Conservation (phyloP, 2,113 vertebrate genomes). For the Phylloscopus trochiloides region DNA sequence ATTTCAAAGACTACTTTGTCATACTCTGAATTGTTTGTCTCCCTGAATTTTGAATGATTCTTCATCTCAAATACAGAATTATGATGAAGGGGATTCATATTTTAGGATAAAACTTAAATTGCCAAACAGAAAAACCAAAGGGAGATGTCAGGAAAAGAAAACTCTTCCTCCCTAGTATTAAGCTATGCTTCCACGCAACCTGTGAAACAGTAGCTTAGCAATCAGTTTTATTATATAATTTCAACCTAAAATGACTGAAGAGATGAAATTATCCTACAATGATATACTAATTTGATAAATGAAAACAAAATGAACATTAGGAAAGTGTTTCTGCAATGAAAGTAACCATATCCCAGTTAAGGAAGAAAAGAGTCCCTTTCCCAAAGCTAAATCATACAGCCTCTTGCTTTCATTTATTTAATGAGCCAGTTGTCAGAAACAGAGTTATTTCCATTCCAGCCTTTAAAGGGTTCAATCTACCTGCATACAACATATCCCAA, state of each 20-base stretch:
- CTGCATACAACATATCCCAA: slow-evolving; percentile 26
- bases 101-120: neutral
- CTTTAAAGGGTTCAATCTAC: slow-evolving; percentile 76
- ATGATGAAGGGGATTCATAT: neutral
- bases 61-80: neutral
- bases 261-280: neutral
- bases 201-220: neutral
- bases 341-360: neutral
- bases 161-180: neutral
- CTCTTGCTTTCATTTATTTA: neutral
- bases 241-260: neutral
- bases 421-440: slow-evolving; percentile 15
- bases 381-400: slow-evolving; percentile 29
- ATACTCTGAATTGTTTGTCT: neutral
- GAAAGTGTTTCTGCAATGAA: neutral
- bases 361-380: neutral
- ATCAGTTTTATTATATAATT: neutral
- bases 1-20: neutral
- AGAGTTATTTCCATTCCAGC: slow-evolving; percentile 21
- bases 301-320: neutral
- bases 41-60: neutral
- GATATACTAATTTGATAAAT: neutral
- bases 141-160: neutral
- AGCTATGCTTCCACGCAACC: neutral
- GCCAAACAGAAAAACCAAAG: neutral